phyloP scores from a whole-genome alignment of 2,113 vertebrate genomes.

The Numida meleagris region DNA sequence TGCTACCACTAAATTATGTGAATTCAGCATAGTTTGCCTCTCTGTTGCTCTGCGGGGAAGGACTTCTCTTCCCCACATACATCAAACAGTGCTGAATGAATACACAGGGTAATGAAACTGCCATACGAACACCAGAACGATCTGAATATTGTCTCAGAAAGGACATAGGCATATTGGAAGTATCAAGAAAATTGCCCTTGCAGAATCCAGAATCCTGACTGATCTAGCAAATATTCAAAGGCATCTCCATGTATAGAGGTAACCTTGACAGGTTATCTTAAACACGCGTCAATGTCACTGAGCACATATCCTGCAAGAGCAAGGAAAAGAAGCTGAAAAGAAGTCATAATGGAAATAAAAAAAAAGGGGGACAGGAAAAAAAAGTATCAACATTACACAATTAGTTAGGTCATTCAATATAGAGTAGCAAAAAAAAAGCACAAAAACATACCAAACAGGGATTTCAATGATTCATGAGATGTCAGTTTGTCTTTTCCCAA shows the following conservation, averaged over 20 bases:
- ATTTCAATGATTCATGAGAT: not conserved
- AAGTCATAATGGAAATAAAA: not conserved
- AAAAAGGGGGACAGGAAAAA: not conserved
- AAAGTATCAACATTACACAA: accelerated
- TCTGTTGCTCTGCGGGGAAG: not conserved
- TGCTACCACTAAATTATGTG: not conserved
- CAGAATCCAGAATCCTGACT: not conserved
- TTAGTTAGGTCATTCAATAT: not conserved
- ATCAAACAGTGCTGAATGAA: not conserved
- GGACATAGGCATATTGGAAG: not conserved
- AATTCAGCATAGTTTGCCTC: not conserved
- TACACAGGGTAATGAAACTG: not conserved
- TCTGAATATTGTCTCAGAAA: not conserved
- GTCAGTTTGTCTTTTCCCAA: not conserved
- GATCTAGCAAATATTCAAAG: not conserved
- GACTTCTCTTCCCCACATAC: not conserved
- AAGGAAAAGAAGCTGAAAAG: not conserved
- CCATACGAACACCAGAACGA: not conserved
- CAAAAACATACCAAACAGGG: not conserved
- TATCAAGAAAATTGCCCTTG: not conserved
- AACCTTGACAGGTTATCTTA: not conserved
- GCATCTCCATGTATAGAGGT: accelerated
- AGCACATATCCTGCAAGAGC: not conserved
- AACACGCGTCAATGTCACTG: not conserved
- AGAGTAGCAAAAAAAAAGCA: not conserved